Base-by-base conservation (phyloP, 2,113 vertebrate species). In the Pogona vitticeps region DNA sequence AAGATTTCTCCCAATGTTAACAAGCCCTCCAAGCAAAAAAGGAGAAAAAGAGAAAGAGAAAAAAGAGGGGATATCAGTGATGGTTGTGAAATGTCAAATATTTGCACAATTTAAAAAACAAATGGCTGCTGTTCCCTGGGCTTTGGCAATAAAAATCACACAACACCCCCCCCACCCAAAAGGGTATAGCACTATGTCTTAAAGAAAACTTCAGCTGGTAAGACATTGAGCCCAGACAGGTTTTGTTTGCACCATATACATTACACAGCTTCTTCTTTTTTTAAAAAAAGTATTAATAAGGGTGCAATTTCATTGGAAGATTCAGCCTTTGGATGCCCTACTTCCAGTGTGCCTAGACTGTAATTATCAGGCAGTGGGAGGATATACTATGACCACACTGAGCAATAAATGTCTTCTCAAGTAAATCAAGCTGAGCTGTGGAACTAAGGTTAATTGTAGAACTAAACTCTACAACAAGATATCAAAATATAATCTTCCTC, bases 91-190 rank as follows among this genome's bases (percentile, higher is more conserved):
- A 52, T 73, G 68, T 80, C 67, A 86, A 73, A 86, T 59, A 80
- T 80, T 61, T 86, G 85, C 20, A 80, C 56, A 80, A 80, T 72
- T 72, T 72, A 61, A 36, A 61, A 80, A 80, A 72, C 77, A 86
- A 86, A 86, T 80, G 42, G 77, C 6, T 80, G 38, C 46, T 72
- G 21, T 36, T 86, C 18, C 79, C 52, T 31, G 65, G 33, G 23
- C 46, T 71, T 80, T 80, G 36, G 36, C 20, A 59, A 21, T 71
- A 86, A 33, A 46, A 80, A 58, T 40, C 63, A 14, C 26, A 63
- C 33, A n/a, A n/a, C n/a, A n/a, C n/a, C n/a, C n/a, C n/a, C n/a
- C n/a, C n/a, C n/a, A n/a, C n/a, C n/a, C n/a, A n/a, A n/a, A n/a
- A n/a, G n/a, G n/a, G n/a, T n/a, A n/a, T n/a, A 79, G 58, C 17